Base-by-base conservation (phyloP, 2,888 invertebrate species). In the Epirrita christyi region DNA sequence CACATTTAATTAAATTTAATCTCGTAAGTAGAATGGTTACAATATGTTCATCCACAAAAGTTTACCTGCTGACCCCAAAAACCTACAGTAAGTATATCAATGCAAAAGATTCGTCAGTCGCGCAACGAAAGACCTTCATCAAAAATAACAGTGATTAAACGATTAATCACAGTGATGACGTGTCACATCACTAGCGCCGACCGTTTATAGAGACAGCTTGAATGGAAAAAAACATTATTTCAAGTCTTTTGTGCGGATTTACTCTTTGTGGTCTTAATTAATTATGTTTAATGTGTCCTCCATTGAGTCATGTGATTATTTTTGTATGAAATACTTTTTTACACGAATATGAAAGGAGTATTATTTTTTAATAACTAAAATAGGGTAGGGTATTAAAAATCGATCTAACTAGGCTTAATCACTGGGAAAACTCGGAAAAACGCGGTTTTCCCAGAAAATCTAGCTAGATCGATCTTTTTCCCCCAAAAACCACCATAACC, bases 231-330 rank as follows among this genome's bases (percentile, higher is more conserved):
- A 79, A 64, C 70, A 55, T 71, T 67, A 62, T 75, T 78, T 71
- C 78, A 80, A 83, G 68, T 67, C 74, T 77, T 80, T 83, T 81
- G 79, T 81, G 60, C 72, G 66, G 68, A 76, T 76, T 67, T 72
- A 65, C 78, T 81, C 80, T 83, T 81, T 83, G 79, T 67, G 60
- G 68, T 70, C 70, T 85, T 83, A 85, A 89, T 90, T 88, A 88
- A 90, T 90, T 86, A 37, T 52, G 43, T 29, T 51, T 9, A 48
- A 55, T 52, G 50, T 53, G 21, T 32, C 43, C 29, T 27, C 11
- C 36, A 37, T 53, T 45, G 36, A 44, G 29, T 13, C 38, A 13
- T 36, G 13, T 38, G 36, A 53, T 58, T 53, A 44, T 48, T 49
- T 36, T 53, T 44, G 38, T 48, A 34, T 38, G 38, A 28, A 32